These are phyloP conservation scores for Hydractinia symbiolongicarpus DNA, from an alignment of 30 jellyfish, hydroid and myxozoan genomes.

Conservation along the genomic window DNA sequence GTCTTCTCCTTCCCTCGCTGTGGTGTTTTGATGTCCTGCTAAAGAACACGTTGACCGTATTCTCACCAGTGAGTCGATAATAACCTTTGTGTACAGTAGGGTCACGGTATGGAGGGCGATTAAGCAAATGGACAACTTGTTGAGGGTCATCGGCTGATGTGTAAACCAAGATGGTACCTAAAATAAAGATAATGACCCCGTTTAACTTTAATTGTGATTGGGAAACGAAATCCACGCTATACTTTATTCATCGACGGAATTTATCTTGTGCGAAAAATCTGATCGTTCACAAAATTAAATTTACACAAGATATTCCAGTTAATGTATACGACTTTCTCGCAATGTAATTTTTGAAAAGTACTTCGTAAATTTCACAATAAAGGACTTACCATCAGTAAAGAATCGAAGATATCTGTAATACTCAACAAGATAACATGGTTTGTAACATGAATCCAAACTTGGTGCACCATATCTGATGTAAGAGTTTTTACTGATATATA, in stretches of 20 bases:
- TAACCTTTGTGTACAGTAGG: constrained; percentile 47
- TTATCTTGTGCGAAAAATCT: too few relatives aligned
- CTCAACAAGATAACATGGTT: constrained; percentile 72
- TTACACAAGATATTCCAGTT: too few relatives aligned
- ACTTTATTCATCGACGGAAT: too few relatives aligned
- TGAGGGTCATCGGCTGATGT: constrained; percentile 70
- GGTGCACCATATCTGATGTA: constrained; percentile 76
- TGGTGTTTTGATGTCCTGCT: constrained; percentile 29
- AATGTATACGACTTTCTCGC: too few relatives aligned
- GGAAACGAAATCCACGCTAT: not conserved
- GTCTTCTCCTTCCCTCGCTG: constrained; percentile 27
- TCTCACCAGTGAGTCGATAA: constrained; percentile 53
- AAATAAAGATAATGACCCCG: not conserved
- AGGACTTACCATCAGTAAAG: constrained; percentile 65
- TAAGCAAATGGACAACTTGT: constrained; percentile 35
- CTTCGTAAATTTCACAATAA: not conserved
- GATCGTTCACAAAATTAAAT: too few relatives aligned
- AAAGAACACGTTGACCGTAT: constrained; percentile 25
- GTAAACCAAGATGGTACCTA: constrained; percentile 58
- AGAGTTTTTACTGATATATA: constrained; percentile 64
- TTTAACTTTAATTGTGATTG: too few relatives aligned
- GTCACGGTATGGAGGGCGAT: constrained; percentile 43
- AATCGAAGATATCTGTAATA: constrained; percentile 68
- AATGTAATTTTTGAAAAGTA: too few relatives aligned
- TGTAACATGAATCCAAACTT: constrained; percentile 52